A percentile compares a stretch with the other conserved stretches of the same genome.
These are phyloP conservation scores for Gallinago solitaria DNA, from an alignment of 2,797 vertebrate genomes.

Conservation along the genomic window DNA sequence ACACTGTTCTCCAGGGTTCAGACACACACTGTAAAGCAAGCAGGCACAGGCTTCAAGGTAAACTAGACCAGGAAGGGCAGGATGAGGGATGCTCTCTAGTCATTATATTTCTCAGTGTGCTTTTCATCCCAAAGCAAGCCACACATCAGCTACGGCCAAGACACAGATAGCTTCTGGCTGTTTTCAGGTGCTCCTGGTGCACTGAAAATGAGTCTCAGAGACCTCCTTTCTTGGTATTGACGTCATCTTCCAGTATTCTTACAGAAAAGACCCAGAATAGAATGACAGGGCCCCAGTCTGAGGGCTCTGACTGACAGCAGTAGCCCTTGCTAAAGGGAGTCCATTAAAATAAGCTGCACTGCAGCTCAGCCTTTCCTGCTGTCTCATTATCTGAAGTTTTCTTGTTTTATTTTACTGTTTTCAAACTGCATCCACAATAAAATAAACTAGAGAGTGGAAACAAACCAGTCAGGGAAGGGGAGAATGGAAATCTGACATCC, in stretches of 20 bases:
- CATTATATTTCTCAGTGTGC: rapidly evolving
- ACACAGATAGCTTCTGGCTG: not conserved
- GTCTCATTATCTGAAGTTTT: not conserved
- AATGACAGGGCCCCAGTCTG: rapidly evolving
- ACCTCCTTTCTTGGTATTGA: not conserved
- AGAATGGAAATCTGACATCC: not conserved
- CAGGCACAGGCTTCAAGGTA: not conserved
- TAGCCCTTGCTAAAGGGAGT: not conserved
- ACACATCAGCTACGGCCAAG: not conserved
- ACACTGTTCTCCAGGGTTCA: not conserved
- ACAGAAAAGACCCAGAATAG: not conserved
- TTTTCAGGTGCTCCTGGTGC: not conserved
- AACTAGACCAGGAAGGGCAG: not conserved
- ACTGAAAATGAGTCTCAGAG: not conserved
- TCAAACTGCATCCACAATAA: not conserved
- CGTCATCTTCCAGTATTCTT: not conserved
- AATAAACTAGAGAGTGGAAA: not conserved
- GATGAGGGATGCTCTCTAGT: not conserved
- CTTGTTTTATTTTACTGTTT: not conserved
- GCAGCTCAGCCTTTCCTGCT: not conserved
- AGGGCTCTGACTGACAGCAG: not conserved
- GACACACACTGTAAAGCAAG: not conserved
- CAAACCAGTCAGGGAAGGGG: not conserved
- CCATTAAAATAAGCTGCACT: not conserved
- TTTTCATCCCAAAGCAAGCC: not conserved